These are phyloP conservation scores for Microctonus aethiopoides DNA, from an alignment of 2,888 invertebrate genomes.

Conservation along the genomic window DNA sequence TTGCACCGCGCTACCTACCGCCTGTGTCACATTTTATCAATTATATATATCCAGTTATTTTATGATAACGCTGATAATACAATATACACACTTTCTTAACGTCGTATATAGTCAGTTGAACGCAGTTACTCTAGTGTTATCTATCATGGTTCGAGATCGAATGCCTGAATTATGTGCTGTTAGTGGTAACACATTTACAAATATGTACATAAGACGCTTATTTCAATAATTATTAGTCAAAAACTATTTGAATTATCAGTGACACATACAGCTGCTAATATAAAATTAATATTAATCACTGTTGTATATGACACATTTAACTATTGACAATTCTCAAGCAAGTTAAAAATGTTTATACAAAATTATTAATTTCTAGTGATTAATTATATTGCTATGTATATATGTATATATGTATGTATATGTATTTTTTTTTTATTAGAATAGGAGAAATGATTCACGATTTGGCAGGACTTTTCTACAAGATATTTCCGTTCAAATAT, in stretches of 20 bases:
- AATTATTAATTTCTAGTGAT: background rate
- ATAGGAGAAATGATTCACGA: constrained; percentile 49
- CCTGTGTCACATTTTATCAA: background rate
- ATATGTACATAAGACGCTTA: no score
- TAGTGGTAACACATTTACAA: constrained; percentile 46
- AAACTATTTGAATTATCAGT: background rate
- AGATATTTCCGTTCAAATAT: constrained; percentile 55
- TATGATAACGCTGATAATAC: constrained; percentile 32
- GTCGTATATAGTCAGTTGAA: constrained; percentile 38
- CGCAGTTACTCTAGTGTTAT: constrained; percentile 30
- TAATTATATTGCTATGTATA: background rate
- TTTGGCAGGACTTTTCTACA: constrained; percentile 56
- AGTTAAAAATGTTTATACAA: background rate
- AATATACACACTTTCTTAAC: constrained; percentile 18
- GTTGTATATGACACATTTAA: background rate
- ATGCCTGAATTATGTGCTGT: constrained; percentile 61
- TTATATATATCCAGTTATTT: constrained; percentile 27
- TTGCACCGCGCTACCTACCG: background rate
- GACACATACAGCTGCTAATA: background rate
- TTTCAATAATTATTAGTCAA: background rate
- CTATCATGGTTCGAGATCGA: constrained; percentile 63
- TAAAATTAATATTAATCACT: background rate
- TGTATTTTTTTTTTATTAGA: constrained; percentile 42
- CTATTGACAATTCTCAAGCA: background rate
- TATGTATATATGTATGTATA: background rate